Evolutionary conservation across 2,888 invertebrate genomes (phyloP), one percentile per base, ranked within the genome.

Genomic region (Drosophila flavopinicola): DNA sequence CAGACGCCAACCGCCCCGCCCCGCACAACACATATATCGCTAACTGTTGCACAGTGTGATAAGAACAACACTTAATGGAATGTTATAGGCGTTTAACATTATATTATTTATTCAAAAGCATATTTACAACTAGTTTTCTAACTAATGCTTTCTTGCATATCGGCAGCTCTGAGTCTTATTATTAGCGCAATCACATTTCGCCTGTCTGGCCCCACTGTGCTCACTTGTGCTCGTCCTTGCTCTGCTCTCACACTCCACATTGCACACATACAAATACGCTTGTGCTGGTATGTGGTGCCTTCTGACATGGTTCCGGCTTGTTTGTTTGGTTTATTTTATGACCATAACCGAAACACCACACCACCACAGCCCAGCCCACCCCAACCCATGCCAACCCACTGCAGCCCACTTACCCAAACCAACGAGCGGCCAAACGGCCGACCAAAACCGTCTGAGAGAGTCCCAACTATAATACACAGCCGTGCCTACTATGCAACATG

Each of bases 251-350:
- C 52, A 25, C 27, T 30, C 24, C 35, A 45, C 17, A 53, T 45
- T 45, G 25, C 41, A 38, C 56, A 49, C 39, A 33, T 53, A 60
- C 42, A 57, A 54, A 39, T 58, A 32, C 51, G 58, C 49, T 57
- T 57, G 66, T 66, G 65, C 57, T 60, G 75, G 66, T 63, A 39
- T 75, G 45, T 66, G 68, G 65, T 69, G 76, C 78, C 72, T 76
- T 76, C 75, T 88, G 88, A 88, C 88, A 88, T 88, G 87, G 75
- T 89, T 89, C 87, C 83, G 82, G 79, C 78, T 88, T 84, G 88
- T 87, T 88, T 89, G 87, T 88, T 89, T 88, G 88, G 88, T 88
- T 85, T 88, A 88, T 88, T 89, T 89, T 88, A 87, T 86, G 88
- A 64, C 89, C 89, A 89, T 87, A 88, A 88, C 83, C 75, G 75